A percentile compares a stretch with the other conserved stretches of the same genome.
These are phyloP conservation scores for Eupithecia subfuscata DNA, from an alignment of 2,888 invertebrate genomes.

Conservation along the genomic window DNA sequence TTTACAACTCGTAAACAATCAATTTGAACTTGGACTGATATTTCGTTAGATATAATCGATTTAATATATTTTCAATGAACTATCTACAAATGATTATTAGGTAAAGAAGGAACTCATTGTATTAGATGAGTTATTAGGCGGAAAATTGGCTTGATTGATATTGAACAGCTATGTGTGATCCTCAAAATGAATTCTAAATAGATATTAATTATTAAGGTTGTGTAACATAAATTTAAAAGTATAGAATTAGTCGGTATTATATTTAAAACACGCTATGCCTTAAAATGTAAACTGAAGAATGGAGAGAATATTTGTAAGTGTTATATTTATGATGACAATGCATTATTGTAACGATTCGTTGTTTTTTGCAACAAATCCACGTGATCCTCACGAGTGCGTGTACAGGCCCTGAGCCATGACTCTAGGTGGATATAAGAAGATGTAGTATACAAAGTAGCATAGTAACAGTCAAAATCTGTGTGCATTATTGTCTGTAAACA, in stretches of 20 bases:
- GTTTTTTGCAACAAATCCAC: constrained; percentile 8
- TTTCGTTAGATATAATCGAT: not conserved
- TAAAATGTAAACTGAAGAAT: constrained; percentile 13
- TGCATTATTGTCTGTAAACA: not conserved
- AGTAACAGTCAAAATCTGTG: not conserved
- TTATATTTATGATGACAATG: constrained; percentile 23
- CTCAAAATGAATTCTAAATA: constrained; percentile 20
- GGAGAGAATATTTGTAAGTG: constrained; percentile 16
- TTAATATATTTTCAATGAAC: constrained; percentile 8
- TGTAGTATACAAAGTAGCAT: not conserved
- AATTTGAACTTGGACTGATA: not conserved
- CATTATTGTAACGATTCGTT: constrained; percentile 14
- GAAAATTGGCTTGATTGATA: constrained; percentile 12
- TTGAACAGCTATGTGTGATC: constrained; percentile 3
- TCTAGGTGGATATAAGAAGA: constrained; percentile 1
- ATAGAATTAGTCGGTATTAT: constrained; percentile 1
- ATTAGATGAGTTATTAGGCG: not conserved
- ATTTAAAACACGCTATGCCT: constrained; percentile 16
- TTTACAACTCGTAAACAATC: not conserved
- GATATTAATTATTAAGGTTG: constrained; percentile 28
- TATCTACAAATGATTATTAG: constrained; percentile 7
- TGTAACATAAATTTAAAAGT: constrained; percentile 18
- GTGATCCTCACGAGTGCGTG: not conserved
- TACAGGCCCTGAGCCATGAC: not conserved
- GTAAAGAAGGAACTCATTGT: constrained; percentile 11